phyloP scores from a whole-genome alignment of 2,888 invertebrate species.

The Ormyrus labotus region DNA sequence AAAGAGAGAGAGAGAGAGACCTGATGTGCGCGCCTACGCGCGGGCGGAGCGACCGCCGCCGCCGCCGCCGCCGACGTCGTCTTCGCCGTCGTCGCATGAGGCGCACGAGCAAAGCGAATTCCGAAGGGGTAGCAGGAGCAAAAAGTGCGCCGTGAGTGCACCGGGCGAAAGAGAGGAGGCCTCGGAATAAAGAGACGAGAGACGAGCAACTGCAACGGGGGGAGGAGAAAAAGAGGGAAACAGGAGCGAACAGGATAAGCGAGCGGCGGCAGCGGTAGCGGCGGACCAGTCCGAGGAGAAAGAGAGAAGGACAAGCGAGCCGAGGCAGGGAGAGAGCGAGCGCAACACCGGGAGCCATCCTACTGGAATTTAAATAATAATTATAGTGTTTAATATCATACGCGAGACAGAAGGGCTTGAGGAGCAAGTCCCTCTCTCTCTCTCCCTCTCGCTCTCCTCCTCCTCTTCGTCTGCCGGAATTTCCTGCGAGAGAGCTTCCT shows the following conservation, averaged over 20 bases:
- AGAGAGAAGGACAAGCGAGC: conserved; percentile 13
- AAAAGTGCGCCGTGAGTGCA: conserved; percentile 38
- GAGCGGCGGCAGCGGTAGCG: conserved; percentile 10
- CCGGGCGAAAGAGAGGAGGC: conserved; percentile 35
- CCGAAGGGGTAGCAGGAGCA: conserved; percentile 60
- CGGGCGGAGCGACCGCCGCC: conserved; percentile 66
- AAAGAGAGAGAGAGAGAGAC: conserved; percentile 54
- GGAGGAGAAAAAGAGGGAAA: conserved; percentile 46
- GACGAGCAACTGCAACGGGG: background rate
- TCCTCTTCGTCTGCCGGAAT: conserved; percentile 24
- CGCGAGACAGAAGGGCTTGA: conserved; percentile 60
- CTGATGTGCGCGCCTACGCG: conserved; percentile 69
- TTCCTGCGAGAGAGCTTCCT: background rate
- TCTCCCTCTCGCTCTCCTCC: conserved; percentile 43
- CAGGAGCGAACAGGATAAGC: conserved; percentile 49
- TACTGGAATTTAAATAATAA: conserved; percentile 76
- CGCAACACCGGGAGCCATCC: conserved; percentile 75
- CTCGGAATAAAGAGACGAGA: conserved; percentile 56
- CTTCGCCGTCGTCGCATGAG: conserved; percentile 46
- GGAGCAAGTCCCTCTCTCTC: conserved; percentile 16
- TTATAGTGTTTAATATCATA: conserved; percentile 75
- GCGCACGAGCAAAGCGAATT: conserved; percentile 71
- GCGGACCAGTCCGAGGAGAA: conserved; percentile 35
- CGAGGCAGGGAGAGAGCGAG: conserved; percentile 56
- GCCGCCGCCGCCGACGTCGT: conserved; percentile 32